phyloP scores from a whole-genome alignment of 2,113 vertebrate species.

The Butorides virescens region DNA sequence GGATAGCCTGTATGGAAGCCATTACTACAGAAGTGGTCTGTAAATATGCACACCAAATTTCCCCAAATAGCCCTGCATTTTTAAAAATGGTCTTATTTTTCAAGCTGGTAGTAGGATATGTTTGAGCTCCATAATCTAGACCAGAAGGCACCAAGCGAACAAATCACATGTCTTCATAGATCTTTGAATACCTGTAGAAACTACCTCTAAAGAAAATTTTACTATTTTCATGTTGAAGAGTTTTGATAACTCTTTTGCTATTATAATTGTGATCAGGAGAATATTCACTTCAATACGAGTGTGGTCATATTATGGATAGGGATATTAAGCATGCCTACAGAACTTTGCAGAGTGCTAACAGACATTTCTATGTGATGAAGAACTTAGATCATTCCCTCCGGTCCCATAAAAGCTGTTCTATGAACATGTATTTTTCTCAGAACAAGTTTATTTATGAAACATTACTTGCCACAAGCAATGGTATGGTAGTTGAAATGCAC shows the following conservation, averaged over 20 bases:
- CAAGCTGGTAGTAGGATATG: background rate
- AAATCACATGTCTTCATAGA: background rate
- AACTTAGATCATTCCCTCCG: background rate
- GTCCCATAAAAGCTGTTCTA: background rate
- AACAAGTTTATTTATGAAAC: background rate
- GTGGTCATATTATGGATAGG: background rate
- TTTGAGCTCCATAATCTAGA: background rate
- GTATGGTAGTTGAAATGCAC: background rate
- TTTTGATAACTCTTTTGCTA: background rate
- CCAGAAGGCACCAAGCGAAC: background rate
- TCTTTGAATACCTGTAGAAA: background rate
- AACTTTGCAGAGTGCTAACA: background rate
- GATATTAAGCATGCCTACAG: background rate
- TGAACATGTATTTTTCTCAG: background rate
- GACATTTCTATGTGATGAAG: background rate
- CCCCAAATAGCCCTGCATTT: background rate
- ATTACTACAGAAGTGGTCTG: background rate
- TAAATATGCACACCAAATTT: background rate
- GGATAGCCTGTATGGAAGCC: background rate
- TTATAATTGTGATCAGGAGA: background rate
- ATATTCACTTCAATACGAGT: background rate
- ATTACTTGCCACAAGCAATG: background rate
- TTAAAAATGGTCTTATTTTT: background rate
- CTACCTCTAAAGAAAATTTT: background rate
- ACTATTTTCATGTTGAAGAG: background rate